Base-by-base conservation (phyloP, 2,888 invertebrate species). In the Matsumyia berberina region DNA sequence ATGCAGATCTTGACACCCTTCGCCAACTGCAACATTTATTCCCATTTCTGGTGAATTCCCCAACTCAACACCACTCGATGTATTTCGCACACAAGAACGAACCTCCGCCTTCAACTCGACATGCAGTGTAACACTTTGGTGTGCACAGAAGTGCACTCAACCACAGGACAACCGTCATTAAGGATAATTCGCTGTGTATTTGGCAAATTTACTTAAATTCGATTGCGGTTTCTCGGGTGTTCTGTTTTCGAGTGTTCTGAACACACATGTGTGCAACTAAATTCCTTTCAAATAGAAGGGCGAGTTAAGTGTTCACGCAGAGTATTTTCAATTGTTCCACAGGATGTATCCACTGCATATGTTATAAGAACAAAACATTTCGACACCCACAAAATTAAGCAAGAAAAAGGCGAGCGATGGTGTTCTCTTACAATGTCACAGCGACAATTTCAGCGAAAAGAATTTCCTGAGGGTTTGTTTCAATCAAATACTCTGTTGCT, bases 131-230 rank as follows among this genome's bases (percentile, higher is more conserved):
- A 31, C 51, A 39, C 51, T 51, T 29, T 37, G n/a, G 35, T 24
- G 64, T 15, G 15, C 53, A 60, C 19, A 33, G 42, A 24, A 69
- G 51, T 69, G 69, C 67, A 64, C 70, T 64, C 42, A 49, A 37
- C 79, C 72, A 44, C 72, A 79, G 58, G 64, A 73, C 79, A 79
- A 73, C 66, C 69, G 44, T 73, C 57, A 79, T 79, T 79, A 73
- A 64, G 79, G 66, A 73, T 73, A 66, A 73, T 79, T 79, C 79
- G 72, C 51, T 58, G 58, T 57, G 79, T 79, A 17, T 66, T 79
- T 60, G 66, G 67, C 12, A 79, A 58, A 66, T 73, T 73, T 51
- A 60, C 64, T 79, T 64, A 66, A 66, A 73, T 79, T 73, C 66
- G 79, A 79, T 73, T 73, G 79, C 46, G 79, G 72, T 78, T 78